Evolutionary conservation across 2,888 invertebrate genomes (phyloP).

Genomic region (Mechanitis mazaeus): DNA sequence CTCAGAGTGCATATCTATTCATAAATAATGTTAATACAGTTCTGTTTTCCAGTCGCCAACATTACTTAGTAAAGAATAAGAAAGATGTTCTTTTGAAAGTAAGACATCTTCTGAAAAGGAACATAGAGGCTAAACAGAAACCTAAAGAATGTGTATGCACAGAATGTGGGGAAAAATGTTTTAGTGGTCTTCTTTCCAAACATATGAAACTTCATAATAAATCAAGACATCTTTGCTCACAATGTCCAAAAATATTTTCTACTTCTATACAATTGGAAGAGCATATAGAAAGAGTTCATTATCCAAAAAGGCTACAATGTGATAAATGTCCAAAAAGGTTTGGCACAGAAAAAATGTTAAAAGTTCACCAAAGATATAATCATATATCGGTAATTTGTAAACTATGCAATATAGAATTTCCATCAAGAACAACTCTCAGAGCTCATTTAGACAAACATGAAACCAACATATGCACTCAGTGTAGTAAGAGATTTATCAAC

Average conservation of each 20-base stretch:
- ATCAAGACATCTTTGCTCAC: slow-evolving; percentile 39
- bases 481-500: slow-evolving; percentile 48
- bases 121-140: slow-evolving; percentile 35
- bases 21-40: slow-evolving; percentile 39
- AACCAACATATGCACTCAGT: slow-evolving; percentile 44
- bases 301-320: slow-evolving; percentile 51
- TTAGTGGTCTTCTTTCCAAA: slow-evolving; percentile 35
- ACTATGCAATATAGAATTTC: slow-evolving; percentile 49
- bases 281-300: slow-evolving; percentile 52
- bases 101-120: slow-evolving; percentile 41
- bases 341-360: slow-evolving; percentile 49
- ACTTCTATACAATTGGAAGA: slow-evolving; percentile 40
- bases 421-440: slow-evolving; percentile 48
- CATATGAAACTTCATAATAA: slow-evolving; percentile 48
- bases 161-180: slow-evolving; percentile 48
- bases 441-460: slow-evolving; percentile 54
- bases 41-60: slow-evolving; percentile 47
- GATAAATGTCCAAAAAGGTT: slow-evolving; percentile 53
- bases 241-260: slow-evolving; percentile 51
- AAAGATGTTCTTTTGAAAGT: slow-evolving; percentile 43
- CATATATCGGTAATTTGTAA: slow-evolving; percentile 53
- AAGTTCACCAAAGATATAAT: slow-evolving; percentile 44
- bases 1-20: slow-evolving; percentile 9
- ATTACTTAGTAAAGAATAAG: slow-evolving; percentile 36
- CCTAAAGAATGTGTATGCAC: slow-evolving; percentile 40